phyloP scores from a whole-genome alignment of 2,888 invertebrate genomes.

The Euclidia mi region DNA sequence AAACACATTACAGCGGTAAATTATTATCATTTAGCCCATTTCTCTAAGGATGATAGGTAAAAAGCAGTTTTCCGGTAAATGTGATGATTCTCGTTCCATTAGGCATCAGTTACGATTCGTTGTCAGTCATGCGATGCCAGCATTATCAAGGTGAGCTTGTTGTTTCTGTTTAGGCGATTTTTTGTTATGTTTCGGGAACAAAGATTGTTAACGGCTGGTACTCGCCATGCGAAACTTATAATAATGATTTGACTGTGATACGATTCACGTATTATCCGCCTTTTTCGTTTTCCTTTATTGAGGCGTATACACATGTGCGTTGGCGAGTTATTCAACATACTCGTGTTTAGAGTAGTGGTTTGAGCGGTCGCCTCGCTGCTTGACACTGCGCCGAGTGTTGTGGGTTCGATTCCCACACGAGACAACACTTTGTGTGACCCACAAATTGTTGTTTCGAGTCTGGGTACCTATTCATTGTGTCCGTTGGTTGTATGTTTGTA shows the following conservation, averaged over 20 bases:
- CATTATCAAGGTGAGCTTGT: conserved; percentile 78
- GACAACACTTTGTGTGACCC: too few species aligned
- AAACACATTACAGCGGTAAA: conserved; percentile 74
- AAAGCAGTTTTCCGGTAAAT: conserved; percentile 80
- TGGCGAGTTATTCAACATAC: too few species aligned
- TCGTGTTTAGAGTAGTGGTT: too few species aligned
- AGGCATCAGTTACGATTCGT: conserved; percentile 86
- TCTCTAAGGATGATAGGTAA: conserved; percentile 80
- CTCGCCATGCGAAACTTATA: conserved; percentile 13
- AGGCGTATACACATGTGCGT: too few species aligned
- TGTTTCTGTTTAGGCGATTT: conserved; percentile 56
- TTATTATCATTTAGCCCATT: conserved; percentile 74
- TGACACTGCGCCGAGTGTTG: too few species aligned
- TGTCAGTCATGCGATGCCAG: conserved; percentile 85
- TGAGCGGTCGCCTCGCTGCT: too few species aligned
- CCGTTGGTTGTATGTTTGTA: too few species aligned
- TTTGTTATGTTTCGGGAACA: conserved; percentile 26
- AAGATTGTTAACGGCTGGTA: conserved; percentile 27
- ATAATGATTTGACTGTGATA: conserved; percentile 1
- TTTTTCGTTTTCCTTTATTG: too few species aligned
- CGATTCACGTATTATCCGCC: not conserved
- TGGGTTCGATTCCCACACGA: too few species aligned
- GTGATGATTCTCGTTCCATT: conserved; percentile 86
- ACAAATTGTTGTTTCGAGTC: too few species aligned
- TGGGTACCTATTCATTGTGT: too few species aligned